Percentiles rank a stretch among this genome's conserved stretches.
Conservation (phyloP, 2,888 invertebrate species). For the Aphodius sticticus region DNA sequence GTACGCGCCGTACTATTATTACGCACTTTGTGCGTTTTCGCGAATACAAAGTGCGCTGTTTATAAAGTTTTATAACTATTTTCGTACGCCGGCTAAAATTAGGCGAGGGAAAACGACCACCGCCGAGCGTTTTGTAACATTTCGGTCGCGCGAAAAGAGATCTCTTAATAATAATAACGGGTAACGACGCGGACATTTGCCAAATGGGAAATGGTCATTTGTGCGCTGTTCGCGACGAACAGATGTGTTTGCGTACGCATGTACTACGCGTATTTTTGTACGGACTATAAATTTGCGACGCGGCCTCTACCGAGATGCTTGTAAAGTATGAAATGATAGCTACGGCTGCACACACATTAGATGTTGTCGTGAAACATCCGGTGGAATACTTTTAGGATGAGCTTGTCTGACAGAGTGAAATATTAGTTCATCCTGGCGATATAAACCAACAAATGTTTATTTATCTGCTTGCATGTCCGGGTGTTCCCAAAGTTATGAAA, state of each 20-base stretch:
- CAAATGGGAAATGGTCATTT: background rate
- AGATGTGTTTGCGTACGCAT: background rate
- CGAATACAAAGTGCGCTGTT: background rate
- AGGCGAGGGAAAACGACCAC: background rate
- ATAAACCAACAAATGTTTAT: too few species aligned
- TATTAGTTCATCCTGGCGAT: too few species aligned
- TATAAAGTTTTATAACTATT: conserved; percentile 4
- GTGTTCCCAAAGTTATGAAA: too few species aligned
- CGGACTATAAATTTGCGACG: background rate
- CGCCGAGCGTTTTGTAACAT: background rate
- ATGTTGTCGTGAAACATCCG: background rate
- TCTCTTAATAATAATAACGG: background rate
- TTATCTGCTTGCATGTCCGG: too few species aligned
- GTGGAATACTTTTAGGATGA: background rate
- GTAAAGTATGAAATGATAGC: background rate
- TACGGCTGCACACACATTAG: background rate
- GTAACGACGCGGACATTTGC: background rate
- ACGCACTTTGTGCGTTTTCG: background rate
- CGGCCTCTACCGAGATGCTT: background rate
- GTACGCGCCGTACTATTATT: background rate
- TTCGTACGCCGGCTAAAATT: background rate
- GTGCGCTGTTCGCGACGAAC: background rate
- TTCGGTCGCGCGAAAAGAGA: background rate
- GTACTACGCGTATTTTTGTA: background rate
- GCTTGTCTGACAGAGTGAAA: too few species aligned